Conservation (phyloP, 1,140 invertebrate genomes). For the Rhysida immarginata region DNA sequence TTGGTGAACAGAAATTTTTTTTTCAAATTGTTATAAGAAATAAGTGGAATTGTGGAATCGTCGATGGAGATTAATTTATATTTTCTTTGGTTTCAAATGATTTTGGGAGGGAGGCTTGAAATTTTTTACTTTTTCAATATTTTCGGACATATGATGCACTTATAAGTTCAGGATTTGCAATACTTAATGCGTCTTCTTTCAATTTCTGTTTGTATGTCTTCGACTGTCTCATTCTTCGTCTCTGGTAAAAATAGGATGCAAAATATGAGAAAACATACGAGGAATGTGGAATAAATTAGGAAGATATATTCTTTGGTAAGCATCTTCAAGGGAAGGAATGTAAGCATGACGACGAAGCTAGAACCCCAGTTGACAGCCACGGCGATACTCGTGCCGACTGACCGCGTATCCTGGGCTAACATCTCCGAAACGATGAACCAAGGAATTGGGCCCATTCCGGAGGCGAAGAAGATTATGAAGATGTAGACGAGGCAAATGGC, state of each 20-base stretch:
- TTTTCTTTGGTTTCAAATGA: too few species aligned
- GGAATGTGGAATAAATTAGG: neutral
- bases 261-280: neutral
- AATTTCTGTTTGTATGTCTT: too few species aligned
- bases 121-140: too few species aligned
- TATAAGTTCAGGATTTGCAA: too few species aligned
- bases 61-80: too few species aligned
- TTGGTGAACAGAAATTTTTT: too few species aligned
- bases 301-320: neutral
- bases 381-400: conserved; percentile 61
- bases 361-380: conserved; percentile 71
- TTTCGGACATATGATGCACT: too few species aligned
- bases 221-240: neutral
- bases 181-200: too few species aligned
- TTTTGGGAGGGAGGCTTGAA: too few species aligned
- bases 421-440: conserved; percentile 85
- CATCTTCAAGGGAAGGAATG: conserved; percentile 47
- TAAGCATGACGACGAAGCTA: conserved; percentile 61
- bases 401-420: conserved; percentile 58
- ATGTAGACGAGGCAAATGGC: conserved; percentile 57
- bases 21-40: too few species aligned
- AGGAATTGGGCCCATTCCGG: conserved; percentile 58
- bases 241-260: neutral
- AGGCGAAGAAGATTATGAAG: conserved; percentile 62
- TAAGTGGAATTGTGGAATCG: too few species aligned